Conservation (phyloP, 92 coral and sea anemone genomes). For the Parazoanthus atlanticus region DNA sequence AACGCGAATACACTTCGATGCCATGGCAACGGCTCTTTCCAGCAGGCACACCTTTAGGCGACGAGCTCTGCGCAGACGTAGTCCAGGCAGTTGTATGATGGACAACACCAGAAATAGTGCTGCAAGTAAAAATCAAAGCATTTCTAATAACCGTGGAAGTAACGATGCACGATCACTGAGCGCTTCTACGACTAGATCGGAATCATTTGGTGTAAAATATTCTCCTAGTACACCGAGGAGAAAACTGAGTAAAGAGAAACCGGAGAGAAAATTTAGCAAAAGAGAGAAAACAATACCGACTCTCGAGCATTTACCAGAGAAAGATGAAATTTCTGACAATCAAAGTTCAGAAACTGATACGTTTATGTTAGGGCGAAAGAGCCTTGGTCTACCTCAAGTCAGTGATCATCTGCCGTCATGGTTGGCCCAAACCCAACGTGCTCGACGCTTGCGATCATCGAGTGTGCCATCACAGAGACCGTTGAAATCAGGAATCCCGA, state of each 20-base stretch:
- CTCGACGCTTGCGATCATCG: constrained; percentile 46
- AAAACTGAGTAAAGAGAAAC: constrained; percentile 42
- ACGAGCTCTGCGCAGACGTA: constrained; percentile 66
- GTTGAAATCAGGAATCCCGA: constrained; percentile 20
- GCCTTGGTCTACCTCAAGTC: constrained; percentile 26
- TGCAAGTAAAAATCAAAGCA: background rate
- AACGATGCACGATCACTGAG: constrained; percentile 39
- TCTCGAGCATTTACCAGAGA: constrained; percentile 79
- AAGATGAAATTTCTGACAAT: constrained; percentile 65
- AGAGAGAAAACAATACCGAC: constrained; percentile 61
- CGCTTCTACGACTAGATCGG: constrained; percentile 50
- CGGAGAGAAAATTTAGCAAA: constrained; percentile 63
- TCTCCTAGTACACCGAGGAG: constrained; percentile 46
- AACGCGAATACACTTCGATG: constrained; percentile 65
- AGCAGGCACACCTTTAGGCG: constrained; percentile 56
- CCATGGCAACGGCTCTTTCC: constrained; percentile 73
- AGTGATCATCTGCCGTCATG: constrained; percentile 30
- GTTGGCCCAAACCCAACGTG: constrained; percentile 46
- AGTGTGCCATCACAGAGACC: constrained; percentile 70
- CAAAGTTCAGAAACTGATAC: background rate
- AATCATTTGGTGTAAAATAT: background rate
- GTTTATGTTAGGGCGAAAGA: background rate
- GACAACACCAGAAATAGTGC: constrained; percentile 6
- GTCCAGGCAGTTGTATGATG: constrained; percentile 47
- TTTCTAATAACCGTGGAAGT: constrained; percentile 21